Evolutionary conservation across 2,888 invertebrate species (phyloP).

Genomic region (Arrhopalites spinosus): DNA sequence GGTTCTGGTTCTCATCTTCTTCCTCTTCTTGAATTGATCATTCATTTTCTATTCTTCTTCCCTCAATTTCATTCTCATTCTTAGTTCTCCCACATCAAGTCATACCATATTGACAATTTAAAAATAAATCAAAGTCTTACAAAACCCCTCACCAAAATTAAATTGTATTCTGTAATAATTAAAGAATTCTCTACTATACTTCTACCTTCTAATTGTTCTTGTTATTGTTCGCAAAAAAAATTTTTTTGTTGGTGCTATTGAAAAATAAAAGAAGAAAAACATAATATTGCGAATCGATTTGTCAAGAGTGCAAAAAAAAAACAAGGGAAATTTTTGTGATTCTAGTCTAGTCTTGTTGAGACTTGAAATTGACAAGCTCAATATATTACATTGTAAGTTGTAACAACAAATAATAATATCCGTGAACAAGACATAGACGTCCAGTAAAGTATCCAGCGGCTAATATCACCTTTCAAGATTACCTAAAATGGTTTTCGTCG

Average conservation of each 20-base stretch:
- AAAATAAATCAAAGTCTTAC: no score
- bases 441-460: neutral
- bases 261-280: neutral
- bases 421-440: neutral
- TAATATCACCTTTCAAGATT: conserved; percentile 7
- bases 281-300: neutral
- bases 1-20: neutral
- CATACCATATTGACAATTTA: no score
- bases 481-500: conserved; percentile 31
- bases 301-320: conserved; percentile 8
- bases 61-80: neutral
- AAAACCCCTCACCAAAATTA: no score
- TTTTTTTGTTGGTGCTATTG: neutral
- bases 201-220: no score
- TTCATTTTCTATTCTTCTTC: neutral
- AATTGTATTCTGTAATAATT: no score
- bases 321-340: no score
- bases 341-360: neutral
- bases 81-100: no score
- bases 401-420: neutral
- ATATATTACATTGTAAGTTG: neutral
- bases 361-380: conserved; percentile 4
- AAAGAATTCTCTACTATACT: no score
- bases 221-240: no score
- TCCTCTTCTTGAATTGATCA: neutral